A percentile compares a stretch with the other conserved stretches of the same genome.
Conservation (phyloP, 2,888 invertebrate genomes). For the Lasioglossum morio region DNA sequence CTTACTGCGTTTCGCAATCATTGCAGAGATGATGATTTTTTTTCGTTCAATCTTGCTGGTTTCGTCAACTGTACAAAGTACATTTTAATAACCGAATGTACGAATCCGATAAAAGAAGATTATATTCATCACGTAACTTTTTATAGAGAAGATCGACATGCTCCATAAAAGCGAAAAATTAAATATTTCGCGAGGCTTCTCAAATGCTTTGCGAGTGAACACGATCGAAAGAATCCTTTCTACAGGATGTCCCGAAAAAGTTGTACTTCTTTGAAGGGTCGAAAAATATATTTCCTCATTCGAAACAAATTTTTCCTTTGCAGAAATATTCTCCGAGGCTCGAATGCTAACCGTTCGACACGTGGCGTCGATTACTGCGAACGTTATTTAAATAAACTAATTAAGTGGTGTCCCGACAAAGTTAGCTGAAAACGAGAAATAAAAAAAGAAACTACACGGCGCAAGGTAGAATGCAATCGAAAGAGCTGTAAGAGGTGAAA, state of each 20-base stretch:
- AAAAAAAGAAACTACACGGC: not conserved
- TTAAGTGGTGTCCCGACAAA: not conserved
- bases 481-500: not conserved
- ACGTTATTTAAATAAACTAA: not conserved
- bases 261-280: too few species aligned
- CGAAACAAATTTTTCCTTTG: too few species aligned
- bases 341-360: not conserved
- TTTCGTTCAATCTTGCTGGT: not conserved
- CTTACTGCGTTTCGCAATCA: too few species aligned
- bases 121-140: not conserved
- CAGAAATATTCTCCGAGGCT: too few species aligned
- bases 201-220: not conserved
- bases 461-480: not conserved
- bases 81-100: not conserved
- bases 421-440: not conserved
- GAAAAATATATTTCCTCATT: too few species aligned
- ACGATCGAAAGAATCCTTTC: not conserved
- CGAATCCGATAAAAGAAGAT: too few species aligned
- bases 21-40: too few species aligned
- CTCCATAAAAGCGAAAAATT: not conserved
- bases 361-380: not conserved
- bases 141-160: too few species aligned
- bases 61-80: not conserved
- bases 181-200: not conserved
- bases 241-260: not conserved